phyloP scores from a whole-genome alignment of 23 tunicate species.

The Halocynthia roretzi region DNA sequence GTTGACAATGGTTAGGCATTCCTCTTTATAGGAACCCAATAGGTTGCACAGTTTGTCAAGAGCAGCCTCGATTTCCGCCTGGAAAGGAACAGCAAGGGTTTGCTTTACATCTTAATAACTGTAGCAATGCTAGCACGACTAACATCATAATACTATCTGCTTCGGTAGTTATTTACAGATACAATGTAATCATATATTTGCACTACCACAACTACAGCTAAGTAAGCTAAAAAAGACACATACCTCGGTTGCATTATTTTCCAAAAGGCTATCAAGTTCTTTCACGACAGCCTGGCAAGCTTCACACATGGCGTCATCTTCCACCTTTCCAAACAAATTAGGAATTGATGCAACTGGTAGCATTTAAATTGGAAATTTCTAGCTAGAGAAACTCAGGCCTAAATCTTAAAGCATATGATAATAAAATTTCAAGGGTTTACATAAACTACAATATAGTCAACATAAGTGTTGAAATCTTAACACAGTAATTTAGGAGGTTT shows the following conservation, averaged over 20 bases:
- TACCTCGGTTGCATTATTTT: slow-evolving; percentile 57
- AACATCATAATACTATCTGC: too few relatives aligned
- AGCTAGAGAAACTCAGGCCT: too few relatives aligned
- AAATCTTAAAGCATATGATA: too few relatives aligned
- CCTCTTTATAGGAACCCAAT: slow-evolving; percentile 13
- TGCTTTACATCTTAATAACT: too few relatives aligned
- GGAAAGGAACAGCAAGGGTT: neutral
- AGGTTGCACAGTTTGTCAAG: slow-evolving; percentile 26
- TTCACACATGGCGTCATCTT: slow-evolving; percentile 20
- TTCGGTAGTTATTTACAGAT: too few relatives aligned
- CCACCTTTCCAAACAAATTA: slow-evolving; percentile 1
- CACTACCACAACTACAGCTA: too few relatives aligned
- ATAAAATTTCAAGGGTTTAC: too few relatives aligned
- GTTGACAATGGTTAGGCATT: slow-evolving; percentile 39
- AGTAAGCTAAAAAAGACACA: neutral
- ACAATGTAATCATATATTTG: too few relatives aligned
- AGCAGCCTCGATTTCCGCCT: slow-evolving; percentile 5
- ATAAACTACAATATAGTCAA: too few relatives aligned
- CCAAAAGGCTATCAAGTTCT: slow-evolving; percentile 41
- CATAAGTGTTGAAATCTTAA: too few relatives aligned
- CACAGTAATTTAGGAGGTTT: too few relatives aligned
- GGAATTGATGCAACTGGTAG: neutral
- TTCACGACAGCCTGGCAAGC: slow-evolving; percentile 35
- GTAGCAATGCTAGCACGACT: too few relatives aligned
- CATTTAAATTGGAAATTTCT: neutral